Base-by-base conservation (phyloP, 2,888 invertebrate species). In the Zele albiditarsus region DNA sequence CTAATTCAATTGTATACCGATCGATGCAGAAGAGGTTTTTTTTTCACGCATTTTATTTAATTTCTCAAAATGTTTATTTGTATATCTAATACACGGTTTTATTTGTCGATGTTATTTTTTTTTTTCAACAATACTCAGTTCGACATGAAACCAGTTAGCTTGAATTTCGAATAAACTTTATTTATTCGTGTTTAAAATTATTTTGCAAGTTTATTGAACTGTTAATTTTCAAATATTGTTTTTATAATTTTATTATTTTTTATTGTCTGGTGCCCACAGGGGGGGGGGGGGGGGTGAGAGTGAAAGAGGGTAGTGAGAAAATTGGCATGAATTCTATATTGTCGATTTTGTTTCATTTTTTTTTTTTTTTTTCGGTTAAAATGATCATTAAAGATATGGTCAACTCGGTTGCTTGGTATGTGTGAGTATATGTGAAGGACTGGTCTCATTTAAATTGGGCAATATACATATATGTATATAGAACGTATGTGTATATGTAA, bases 1-100 rank as follows among this genome's bases (percentile, higher is more conserved):
- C 84, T 87, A 86, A 87, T 87, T 86, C 87, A 87, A 87, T 87
- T 84, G 84, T 46, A 85, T 84, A 38, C 82, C 84, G 85, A 86
- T 87, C 86, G 86, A 86, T 85, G 83, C 80, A 78, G 79, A 82
- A 81, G 74, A 77, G 81, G 82, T 84, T 85, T 87, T 80, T 72
- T 84, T 85, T 87, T 80, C 73, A 67, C 67, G 78, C 78, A 72
- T 74, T 79, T 78, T 76, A 81, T 79, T 82, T 79, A 81, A 81
- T 78, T 77, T 75, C 75, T 74, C 69, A 62, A 75, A 76, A 80
- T 42, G 14, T 33, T 33, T n/a, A 42, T 33, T 28, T 42, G 6
- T 67, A 8, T 66, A n/a, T 66, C 8, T 38, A 42, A 31, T 33
- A 5, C 28, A n/a, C 33, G 42, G n/a, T 5, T 49, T 53, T 68